phyloP scores from a whole-genome alignment of 2,113 vertebrate species.

The Rhinoptilus africanus region DNA sequence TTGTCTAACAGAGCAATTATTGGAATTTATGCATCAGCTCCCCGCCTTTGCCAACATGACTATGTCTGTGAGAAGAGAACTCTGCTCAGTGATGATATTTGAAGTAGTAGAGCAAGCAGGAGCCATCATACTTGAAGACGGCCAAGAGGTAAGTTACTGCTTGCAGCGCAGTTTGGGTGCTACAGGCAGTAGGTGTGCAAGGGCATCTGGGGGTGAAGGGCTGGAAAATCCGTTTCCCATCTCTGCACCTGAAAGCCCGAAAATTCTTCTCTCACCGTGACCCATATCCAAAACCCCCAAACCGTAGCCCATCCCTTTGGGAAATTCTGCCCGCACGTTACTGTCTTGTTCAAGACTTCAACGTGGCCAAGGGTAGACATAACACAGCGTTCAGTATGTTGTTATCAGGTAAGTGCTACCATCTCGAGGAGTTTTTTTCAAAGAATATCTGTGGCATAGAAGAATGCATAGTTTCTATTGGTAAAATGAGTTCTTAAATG shows the following conservation, averaged over 20 bases:
- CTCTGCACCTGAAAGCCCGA: neutral
- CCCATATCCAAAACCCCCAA: neutral
- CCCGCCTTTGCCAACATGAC: conserved; percentile 98
- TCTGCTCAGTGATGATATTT: conserved; percentile 96
- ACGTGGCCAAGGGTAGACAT: neutral
- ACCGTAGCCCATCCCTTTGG: neutral
- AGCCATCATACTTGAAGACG: conserved; percentile 88
- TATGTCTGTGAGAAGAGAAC: conserved; percentile 93
- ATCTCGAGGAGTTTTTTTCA: neutral
- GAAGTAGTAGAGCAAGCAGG: conserved; percentile 93
- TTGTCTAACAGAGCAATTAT: conserved; percentile 83
- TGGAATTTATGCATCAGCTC: conserved; percentile 98
- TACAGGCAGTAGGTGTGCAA: neutral
- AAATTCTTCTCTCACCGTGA: neutral
- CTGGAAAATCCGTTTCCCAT: neutral
- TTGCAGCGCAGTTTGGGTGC: neutral
- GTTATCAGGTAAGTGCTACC: too few species aligned
- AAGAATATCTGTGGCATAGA: neutral
- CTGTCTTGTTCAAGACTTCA: neutral
- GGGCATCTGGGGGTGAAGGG: neutral
- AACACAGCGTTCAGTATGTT: neutral
- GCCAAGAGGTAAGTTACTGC: conserved; percentile 83
- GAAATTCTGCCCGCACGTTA: neutral
- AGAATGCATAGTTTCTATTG: neutral
- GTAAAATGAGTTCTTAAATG: neutral